Evolutionary conservation across 2,888 invertebrate genomes (phyloP), one percentile per base, ranked within the genome.

Genomic region (Mythimna vitellina): DNA sequence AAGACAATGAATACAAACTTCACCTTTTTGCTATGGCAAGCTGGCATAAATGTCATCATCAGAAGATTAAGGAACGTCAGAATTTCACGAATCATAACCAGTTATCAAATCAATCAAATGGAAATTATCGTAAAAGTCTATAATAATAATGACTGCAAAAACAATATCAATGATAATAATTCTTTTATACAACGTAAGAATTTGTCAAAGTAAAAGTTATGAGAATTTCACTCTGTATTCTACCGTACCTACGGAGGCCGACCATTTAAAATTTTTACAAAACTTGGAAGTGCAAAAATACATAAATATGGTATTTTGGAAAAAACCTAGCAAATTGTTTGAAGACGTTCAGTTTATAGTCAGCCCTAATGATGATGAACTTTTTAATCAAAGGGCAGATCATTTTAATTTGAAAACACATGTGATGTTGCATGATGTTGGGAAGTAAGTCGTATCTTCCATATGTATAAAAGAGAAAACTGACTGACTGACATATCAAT

Each of bases 301-400:
- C 38, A 83, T 94, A 0, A 88, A 95, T 54, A 73, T 93, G 8
- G 70, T 88, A 0, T 95, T 93, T 77, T 94, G 93, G 93, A 90
- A 86, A 53, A 90, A 84, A 29, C 94, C 95, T 0, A 79, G 80
- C 1, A 93, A 91, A 69, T 69, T 95, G 46, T 87, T 85, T 67
- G 84, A 89, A 22, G 86, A 90, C 56, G 89, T 92, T 0, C 93
- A 94, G 54, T 81, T 94, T 14, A 78, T 95, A 2, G 91, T 95
- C 0, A 88, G 85, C 53, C 90, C 91, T 3, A 58, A 57, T 0
- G 92, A 94, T 14, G 78, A 70, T 9, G 86, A 83, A 0, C 2
- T 90, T 2, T 93, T 95, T 53, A 54, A 86, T 22, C 92, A 94
- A 58, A 91, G 93, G 74, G 81, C 90, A 8, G 63, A 72, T 0